Evolutionary conservation across 2,113 vertebrate genomes (phyloP), one percentile per base, ranked within the genome.

Genomic region (Bucco capensis): DNA sequence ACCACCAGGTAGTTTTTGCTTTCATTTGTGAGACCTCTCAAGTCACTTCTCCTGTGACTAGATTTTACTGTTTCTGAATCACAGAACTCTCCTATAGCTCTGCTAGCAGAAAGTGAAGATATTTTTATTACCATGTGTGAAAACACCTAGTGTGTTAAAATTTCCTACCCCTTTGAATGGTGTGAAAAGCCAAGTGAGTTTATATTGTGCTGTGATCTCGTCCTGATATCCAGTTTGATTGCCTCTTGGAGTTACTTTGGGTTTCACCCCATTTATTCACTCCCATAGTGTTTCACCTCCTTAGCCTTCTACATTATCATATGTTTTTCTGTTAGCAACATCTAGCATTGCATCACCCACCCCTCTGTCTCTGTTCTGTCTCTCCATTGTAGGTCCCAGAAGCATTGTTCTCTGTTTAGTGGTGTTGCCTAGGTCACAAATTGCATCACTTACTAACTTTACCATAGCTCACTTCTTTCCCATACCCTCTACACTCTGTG

Each of bases 401-500:
- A 62, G 62, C 61, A 66, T 93, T 94, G 54, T 69, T 89, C 64
- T 88, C 38, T 92, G 30, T 56, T 81, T 65, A 62, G 42, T 47
- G 51, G 15, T 80, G 89, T 91, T 93, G 81, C 88, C 85, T 89
- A 70, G 81, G 86, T 93, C 83, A 85, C 78, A 80, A 80, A 92
- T 90, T 21, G 50, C 86, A 83, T 89, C 3, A 62, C 89, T 90
- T 85, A 80, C 85, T 84, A 75, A 76, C 3, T 92, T 81, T 84
- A 57, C 37, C 61, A 15, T 49, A 61, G 50, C 40, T 82, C 22
- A 5, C 37, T 86, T 88, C 47, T 90, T 82, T 92, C 61, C 57
- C n/a, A 19, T 86, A 73, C 25, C 21, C 8, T 65, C 6, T 72
- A 3, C 27, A 15, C 19, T 66, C 40, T 86, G 19, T 35, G 19